Evolutionary conservation across 2,797 vertebrate genomes (phyloP).

Genomic region (Clarias fuscus): DNA sequence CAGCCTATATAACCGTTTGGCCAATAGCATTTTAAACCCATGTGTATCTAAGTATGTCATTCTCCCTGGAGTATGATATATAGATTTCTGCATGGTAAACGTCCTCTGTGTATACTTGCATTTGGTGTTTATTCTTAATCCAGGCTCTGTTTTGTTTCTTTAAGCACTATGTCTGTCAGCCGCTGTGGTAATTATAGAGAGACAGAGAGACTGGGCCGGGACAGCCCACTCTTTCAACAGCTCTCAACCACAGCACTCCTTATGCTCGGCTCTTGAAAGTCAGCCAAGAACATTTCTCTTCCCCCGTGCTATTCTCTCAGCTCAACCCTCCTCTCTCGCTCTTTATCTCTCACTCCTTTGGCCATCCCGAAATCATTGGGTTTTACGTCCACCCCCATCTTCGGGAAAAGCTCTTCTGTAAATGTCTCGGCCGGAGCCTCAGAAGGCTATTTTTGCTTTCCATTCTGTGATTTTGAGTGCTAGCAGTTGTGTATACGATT

Average conservation of each 20-base stretch:
- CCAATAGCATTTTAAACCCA: constrained; percentile 28
- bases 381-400: constrained; percentile 15
- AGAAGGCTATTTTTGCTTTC: constrained; percentile 9
- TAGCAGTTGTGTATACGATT: constrained; percentile 32
- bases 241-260: constrained; percentile 69
- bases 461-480: constrained; percentile 32
- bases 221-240: constrained; percentile 77
- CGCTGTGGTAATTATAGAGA: constrained; percentile 80
- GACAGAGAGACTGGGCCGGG: constrained; percentile 73
- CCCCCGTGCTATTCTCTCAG: constrained; percentile 40
- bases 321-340: constrained; percentile 18
- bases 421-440: not conserved
- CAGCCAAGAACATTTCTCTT: constrained; percentile 70
- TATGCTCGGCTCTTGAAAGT: constrained; percentile 67
- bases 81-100: constrained; percentile 38
- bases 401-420: constrained; percentile 24
- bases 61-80: constrained; percentile 37
- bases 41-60: constrained; percentile 33
- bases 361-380: constrained; percentile 49
- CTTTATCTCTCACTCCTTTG: constrained; percentile 36
- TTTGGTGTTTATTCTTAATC: constrained; percentile 76
- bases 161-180: constrained; percentile 82
- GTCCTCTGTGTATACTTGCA: constrained; percentile 56
- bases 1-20: constrained; percentile 34
- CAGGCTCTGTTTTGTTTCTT: constrained; percentile 81